Base-by-base conservation (phyloP, 2,888 invertebrate species). In the Athetis lepigone region DNA sequence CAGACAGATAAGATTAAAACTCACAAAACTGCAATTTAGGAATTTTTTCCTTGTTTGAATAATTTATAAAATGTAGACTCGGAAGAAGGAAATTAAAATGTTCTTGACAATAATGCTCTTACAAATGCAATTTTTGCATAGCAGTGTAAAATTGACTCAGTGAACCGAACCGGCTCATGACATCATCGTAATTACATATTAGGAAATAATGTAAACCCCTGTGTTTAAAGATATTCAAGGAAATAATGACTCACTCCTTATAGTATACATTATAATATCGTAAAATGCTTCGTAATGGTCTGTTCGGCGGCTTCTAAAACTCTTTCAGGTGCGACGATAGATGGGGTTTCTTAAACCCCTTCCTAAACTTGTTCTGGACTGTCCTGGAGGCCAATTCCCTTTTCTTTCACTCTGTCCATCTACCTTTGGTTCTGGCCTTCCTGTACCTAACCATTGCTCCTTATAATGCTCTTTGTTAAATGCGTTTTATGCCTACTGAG, bases 141-240 rank as follows among this genome's bases (percentile, higher is more conserved):
- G 16, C 36, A 23, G 7, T 37, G 9, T 49, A 52, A 37, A 5
- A 64, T 54, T 58, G 52, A 70, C 50, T 64, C 27, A 57, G 25
- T 49, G 19, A 46, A 54, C 42, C 40, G 37, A 64, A 58, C 50
- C 4, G 16, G 29, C 18, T 54, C 11, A 37, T 70, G 70, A 70
- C 29, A 33, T 70, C 70, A 70, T 37, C 49, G 8, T 29, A 18
- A 39, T 64, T 50, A 45, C 43, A 19, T 54, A 54, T 40, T 40
- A 40, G n/a, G 23, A 40, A 16, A 27, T 56, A 47, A 49, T 47
- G 16, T 43, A 39, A 57, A 54, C 11, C 23, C 19, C 49, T 23
- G n/a, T 33, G 33, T 54, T 45, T 43, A 16, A 39, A 55, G 5
- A 8, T 9, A 19, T 13, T 5, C 27, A 19, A 49, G 21, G 21